These are phyloP conservation scores for Leptodactylus fallax DNA, from an alignment of 2,797 vertebrate genomes.

Conservation along the genomic window DNA sequence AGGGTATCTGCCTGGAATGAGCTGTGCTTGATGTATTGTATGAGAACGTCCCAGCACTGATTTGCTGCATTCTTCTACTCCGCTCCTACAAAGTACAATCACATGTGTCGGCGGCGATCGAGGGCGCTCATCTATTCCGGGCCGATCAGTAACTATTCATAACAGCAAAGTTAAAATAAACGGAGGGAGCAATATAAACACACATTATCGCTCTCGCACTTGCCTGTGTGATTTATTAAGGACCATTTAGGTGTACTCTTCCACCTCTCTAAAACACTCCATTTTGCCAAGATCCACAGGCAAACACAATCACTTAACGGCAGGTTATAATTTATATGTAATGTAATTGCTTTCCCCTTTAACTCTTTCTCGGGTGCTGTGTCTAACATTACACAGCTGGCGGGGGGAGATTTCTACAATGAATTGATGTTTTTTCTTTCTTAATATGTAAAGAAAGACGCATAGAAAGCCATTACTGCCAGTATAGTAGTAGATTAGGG, in stretches of 20 bases:
- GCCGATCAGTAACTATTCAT: conserved; percentile 60
- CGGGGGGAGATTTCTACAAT: not conserved
- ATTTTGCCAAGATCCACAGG: conserved; percentile 62
- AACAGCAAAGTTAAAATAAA: conserved; percentile 60
- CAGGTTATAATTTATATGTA: conserved; percentile 60
- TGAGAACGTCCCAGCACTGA: not conserved
- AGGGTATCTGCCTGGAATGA: not conserved
- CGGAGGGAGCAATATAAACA: conserved; percentile 60
- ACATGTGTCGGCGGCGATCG: conserved; percentile 31
- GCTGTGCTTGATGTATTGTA: not conserved
- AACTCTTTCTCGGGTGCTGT: conserved; percentile 18
- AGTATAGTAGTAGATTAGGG: too few relatives aligned
- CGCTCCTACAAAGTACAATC: conserved; percentile 3
- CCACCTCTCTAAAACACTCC: conserved; percentile 54
- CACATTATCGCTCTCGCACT: conserved; percentile 61
- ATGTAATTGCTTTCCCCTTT: conserved; percentile 53
- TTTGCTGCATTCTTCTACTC: conserved; percentile 1
- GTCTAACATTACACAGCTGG: conserved; percentile 5
- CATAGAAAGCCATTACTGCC: not conserved
- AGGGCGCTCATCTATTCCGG: conserved; percentile 45
- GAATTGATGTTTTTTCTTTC: not conserved
- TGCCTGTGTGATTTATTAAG: conserved; percentile 60
- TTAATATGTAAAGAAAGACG: not conserved
- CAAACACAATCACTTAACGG: conserved; percentile 61
- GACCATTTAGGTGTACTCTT: conserved; percentile 62